Evolutionary conservation across 1,140 invertebrate genomes (phyloP), one percentile per base, ranked within the genome.

Genomic region (Aphelinus certus): DNA sequence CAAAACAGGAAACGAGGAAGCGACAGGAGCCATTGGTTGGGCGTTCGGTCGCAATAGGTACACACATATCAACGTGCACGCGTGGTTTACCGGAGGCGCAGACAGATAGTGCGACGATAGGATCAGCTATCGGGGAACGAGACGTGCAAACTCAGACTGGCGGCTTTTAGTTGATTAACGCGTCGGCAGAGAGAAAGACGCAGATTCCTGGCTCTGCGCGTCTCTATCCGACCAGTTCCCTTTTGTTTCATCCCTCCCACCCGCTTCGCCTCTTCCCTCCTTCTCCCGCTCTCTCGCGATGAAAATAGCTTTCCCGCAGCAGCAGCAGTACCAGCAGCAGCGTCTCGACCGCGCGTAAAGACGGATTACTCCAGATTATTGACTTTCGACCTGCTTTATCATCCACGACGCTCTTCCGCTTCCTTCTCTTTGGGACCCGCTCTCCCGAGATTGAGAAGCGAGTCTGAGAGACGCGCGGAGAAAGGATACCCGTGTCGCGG

Each of bases 141-240:
- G 47, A 68, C 60, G 73, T 70, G 62, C 61, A 70, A 65, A 60
- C 62, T 66, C 67, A 70, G 73, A 70, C 73, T 75, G 73, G 10
- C 55, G 65, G 73, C 73, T 75, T 75, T 75, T 75, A 75, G 73
- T 75, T 70, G 73, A 75, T 75, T 75, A 75, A 65, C 67, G 73
- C 62, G 57, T n/a, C 58, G 42, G 64, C 48, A 68, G 46, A 47
- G 63, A 58, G 63, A n/a, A 2, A 56, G 62, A 57, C 45, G 43
- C n/a, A 53, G 55, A 66, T 10, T 48, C 56, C 56, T 71, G 60
- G 63, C 46, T 64, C 61, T 45, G 57, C 10, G 4, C 46, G n/a
- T 53, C 26, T 62, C 48, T 53, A 0, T 63, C 45, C 0, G 5
- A 7, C 9, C 49, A 48, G 1, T 1, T 6, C 10, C 10, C 48